These are phyloP conservation scores for Siniperca knerii DNA, from an alignment of 2,113 vertebrate species.

Conservation along the genomic window DNA sequence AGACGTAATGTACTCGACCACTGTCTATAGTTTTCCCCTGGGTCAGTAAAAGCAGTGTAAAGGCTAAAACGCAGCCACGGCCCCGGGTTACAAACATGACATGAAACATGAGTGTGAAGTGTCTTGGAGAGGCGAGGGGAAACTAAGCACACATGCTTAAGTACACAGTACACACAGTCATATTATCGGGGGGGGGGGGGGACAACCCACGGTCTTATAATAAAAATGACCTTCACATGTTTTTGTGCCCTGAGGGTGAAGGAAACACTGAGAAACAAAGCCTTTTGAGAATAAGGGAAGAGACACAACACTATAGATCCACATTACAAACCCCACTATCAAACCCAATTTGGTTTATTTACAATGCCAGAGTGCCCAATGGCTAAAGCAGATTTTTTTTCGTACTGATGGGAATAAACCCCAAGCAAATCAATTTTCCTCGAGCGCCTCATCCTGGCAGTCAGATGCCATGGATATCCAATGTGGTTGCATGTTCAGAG, in stretches of 20 bases:
- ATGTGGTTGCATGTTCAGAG: slow-evolving; percentile 51
- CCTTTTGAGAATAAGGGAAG: slow-evolving; percentile 49
- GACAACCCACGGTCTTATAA: slow-evolving; percentile 59
- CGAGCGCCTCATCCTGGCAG: slow-evolving; percentile 47
- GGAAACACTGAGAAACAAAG: slow-evolving; percentile 48
- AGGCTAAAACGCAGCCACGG: slow-evolving; percentile 64
- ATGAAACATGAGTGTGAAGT: slow-evolving; percentile 64
- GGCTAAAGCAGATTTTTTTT: slow-evolving; percentile 38
- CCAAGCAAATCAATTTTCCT: slow-evolving; percentile 73
- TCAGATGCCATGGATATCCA: slow-evolving; percentile 66
- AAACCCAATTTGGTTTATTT: slow-evolving; percentile 72
- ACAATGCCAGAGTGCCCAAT: slow-evolving; percentile 45
- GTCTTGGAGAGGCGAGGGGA: slow-evolving; percentile 18
- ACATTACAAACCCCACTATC: slow-evolving; percentile 60
- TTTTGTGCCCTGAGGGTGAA: slow-evolving; percentile 44
- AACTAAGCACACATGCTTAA: slow-evolving; percentile 49
- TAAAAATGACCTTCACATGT: slow-evolving; percentile 76
- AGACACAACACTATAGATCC: slow-evolving; percentile 57
- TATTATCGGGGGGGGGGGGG: slow-evolving; percentile 6
- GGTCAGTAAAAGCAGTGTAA: slow-evolving; percentile 56
- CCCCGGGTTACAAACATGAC: slow-evolving; percentile 65
- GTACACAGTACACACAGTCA: slow-evolving; percentile 52
- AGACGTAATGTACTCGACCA: slow-evolving; percentile 55
- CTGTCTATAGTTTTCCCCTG: slow-evolving; percentile 49
- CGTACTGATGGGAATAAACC: slow-evolving; percentile 52